phyloP scores from a whole-genome alignment of 2,888 invertebrate species.

The Phyto melanocephala region DNA sequence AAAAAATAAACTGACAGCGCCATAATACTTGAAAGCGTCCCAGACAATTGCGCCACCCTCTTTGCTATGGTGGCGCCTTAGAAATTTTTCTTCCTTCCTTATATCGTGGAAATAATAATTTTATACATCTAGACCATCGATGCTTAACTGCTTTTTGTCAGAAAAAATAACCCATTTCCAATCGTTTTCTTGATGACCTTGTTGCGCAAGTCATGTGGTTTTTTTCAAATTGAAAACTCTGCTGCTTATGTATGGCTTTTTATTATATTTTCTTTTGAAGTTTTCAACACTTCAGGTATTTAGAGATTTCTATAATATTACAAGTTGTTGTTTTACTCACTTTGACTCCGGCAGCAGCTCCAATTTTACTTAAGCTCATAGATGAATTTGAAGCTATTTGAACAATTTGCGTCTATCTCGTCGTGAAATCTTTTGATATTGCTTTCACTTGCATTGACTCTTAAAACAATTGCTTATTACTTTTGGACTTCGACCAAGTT shows the following conservation, averaged over 20 bases:
- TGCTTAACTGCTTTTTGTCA: neutral
- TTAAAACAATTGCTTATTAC: constrained; percentile 2
- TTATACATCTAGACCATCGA: neutral
- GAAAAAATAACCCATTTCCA: neutral
- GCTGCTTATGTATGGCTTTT: neutral
- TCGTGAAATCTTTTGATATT: neutral
- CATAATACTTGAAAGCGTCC: neutral
- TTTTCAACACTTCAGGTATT: no score
- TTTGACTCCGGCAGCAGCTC: no score
- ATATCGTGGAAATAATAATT: constrained; percentile 10
- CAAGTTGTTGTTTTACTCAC: no score
- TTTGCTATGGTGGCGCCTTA: neutral
- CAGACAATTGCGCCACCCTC: neutral
- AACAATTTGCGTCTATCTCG: neutral
- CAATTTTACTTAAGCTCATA: constrained; percentile 2
- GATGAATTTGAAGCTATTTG: neutral
- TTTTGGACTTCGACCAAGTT: constrained; percentile 8
- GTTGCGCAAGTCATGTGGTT: neutral
- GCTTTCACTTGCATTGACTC: constrained; percentile 4
- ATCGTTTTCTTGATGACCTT: neutral
- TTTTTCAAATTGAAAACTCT: neutral
- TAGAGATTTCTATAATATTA: no score
- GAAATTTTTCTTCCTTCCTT: neutral
- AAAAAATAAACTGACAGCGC: neutral
- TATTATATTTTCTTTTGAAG: neutral